A percentile compares a stretch with the other conserved stretches of the same genome.
These are phyloP conservation scores for Diarsia brunnea DNA, from an alignment of 2,888 invertebrate species.

Conservation along the genomic window DNA sequence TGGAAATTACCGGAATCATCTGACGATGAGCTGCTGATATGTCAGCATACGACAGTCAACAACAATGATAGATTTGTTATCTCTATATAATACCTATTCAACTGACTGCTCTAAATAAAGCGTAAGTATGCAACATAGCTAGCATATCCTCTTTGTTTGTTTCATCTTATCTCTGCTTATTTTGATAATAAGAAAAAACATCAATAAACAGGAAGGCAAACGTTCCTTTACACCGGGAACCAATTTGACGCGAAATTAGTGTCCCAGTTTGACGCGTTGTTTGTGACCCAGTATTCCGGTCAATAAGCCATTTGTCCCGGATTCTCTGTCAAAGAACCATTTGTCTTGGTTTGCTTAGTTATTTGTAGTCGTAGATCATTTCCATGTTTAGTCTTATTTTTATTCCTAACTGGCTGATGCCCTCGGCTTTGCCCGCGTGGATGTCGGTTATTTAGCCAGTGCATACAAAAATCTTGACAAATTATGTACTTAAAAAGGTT, in stretches of 20 bases:
- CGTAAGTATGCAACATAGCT: too few species aligned
- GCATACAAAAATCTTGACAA: too few species aligned
- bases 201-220: not conserved
- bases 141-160: conserved; percentile 26
- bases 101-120: not conserved
- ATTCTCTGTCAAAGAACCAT: not conserved
- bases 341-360: not conserved
- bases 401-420: not conserved
- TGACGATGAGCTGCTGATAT: not conserved
- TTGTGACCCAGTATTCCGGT: not conserved
- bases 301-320: not conserved
- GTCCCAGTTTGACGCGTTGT: not conserved
- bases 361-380: not conserved
- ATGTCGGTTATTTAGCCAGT: too few species aligned
- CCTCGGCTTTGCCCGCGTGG: too few species aligned
- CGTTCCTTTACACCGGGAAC: not conserved
- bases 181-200: conserved; percentile 13
- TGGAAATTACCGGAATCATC: conserved; percentile 7
- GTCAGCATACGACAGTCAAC: conserved; percentile 15
- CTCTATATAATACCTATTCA: conserved; percentile 19
- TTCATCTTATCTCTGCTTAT: conserved; percentile 31
- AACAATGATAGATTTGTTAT: conserved; percentile 24
- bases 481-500: too few species aligned
- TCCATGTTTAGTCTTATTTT: not conserved
- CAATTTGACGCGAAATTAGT: too few species aligned